Conservation (phyloP, 1,140 invertebrate species). For the Drosophila sucinea region DNA sequence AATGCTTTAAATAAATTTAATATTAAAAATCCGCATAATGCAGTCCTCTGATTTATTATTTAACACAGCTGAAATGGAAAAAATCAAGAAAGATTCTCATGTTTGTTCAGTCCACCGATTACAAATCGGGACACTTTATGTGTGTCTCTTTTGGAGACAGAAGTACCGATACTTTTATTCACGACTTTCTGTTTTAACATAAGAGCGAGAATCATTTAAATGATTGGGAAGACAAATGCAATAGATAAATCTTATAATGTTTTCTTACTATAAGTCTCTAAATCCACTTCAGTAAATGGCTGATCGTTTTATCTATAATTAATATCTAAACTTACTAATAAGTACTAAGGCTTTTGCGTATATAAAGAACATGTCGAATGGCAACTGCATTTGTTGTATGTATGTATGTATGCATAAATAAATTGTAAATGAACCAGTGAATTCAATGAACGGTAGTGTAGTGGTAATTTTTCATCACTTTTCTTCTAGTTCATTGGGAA, state of each 20-base stretch:
- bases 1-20: no score
- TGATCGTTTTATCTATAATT: constrained; percentile 1
- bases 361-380: background rate
- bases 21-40: no score
- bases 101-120: constrained; percentile 7
- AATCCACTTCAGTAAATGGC: background rate
- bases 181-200: background rate
- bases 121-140: background rate
- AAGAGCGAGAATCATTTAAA: constrained; percentile 13
- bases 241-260: background rate
- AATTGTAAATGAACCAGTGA: background rate
- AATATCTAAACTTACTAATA: constrained; percentile 7
- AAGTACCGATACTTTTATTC: constrained; percentile 1
- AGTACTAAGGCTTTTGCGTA: constrained; percentile 8
- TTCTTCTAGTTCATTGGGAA: background rate
- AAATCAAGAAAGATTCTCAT: background rate
- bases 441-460: background rate
- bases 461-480: background rate
- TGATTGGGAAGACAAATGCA: constrained; percentile 23
- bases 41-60: no score
- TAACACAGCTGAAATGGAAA: background rate
- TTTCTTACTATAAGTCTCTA: background rate
- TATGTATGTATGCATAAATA: background rate
- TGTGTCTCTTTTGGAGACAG: background rate
- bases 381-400: constrained; percentile 2